Evolutionary conservation across 1,140 invertebrate genomes (phyloP), one percentile per base, ranked within the genome.

Genomic region (Diorhabda elongata): DNA sequence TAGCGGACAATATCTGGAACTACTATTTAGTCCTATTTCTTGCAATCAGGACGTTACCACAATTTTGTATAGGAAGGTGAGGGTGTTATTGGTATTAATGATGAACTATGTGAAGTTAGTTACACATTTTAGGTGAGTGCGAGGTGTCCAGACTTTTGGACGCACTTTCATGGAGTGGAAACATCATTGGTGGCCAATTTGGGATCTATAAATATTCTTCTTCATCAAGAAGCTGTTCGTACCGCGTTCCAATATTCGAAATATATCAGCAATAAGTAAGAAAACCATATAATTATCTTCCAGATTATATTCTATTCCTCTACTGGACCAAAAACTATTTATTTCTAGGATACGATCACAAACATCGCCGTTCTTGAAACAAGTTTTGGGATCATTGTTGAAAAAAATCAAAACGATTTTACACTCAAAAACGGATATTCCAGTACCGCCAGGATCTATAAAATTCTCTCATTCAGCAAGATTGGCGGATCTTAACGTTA

Each of bases 81-180:
- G 69, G 26, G 26, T 26, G 26, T 26, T 26, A 26, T 26, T 26
- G 1, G 26, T 26, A 26, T 26, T 26, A 26, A 26, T 26, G 26
- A 26, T 26, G 26, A 26, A 26, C 26, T 26, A 26, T 26, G 26
- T 26, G 26, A 26, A 26, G 26, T 26, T 26, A 26, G 26, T 26
- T 26, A 26, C 26, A 26, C 2, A 52, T 66, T 74, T 76, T 73
- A 92, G 90, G 90, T 93, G 0, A 85, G 86, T 67, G 89, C 91
- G 0, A 87, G 90, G 69, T 95, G 93, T 80, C 92, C 92, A 3
- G 93, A 95, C 79, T 95, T 94, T 80, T 89, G 88, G 72, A 86
- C 87, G 0, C 88, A 92, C 74, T 95, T 94, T 75, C 90, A 92
- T 77, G 90, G 87, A 77, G 90, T 93, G 41, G 92, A 94, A 78